These are phyloP conservation scores for Ptilonorhynchus violaceus DNA, from an alignment of 2,113 vertebrate genomes.

Conservation along the genomic window DNA sequence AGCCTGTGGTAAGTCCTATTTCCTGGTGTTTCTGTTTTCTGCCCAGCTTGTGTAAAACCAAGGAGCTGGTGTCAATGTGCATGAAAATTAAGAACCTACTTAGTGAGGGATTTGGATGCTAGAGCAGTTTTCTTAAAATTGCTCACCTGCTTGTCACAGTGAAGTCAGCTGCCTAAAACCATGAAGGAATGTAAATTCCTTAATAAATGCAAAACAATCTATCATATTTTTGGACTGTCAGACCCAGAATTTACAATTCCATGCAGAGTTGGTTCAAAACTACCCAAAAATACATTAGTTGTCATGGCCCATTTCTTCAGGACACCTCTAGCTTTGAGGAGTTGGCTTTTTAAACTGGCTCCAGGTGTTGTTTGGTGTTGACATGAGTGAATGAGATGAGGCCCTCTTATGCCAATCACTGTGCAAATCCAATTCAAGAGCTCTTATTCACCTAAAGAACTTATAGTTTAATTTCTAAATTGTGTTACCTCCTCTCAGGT, in stretches of 20 bases:
- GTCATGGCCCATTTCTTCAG: conserved; percentile 14
- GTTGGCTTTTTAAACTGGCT: neutral
- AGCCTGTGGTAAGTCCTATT: neutral
- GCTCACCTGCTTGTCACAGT: neutral
- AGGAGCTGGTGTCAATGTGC: neutral
- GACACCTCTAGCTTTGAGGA: neutral
- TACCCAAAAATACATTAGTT: neutral
- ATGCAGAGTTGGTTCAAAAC: conserved; percentile 17
- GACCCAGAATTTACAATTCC: neutral
- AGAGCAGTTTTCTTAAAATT: neutral
- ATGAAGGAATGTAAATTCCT: neutral
- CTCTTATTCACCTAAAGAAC: neutral
- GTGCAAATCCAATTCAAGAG: neutral
- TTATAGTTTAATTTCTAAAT: neutral
- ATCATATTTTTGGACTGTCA: conserved; percentile 39
- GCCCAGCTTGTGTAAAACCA: neutral
- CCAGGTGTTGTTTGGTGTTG: neutral
- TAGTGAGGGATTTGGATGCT: neutral
- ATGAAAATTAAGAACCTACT: neutral
- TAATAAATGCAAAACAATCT: neutral
- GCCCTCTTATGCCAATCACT: neutral
- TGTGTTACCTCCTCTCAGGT: neutral
- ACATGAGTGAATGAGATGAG: neutral
- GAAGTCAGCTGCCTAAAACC: neutral
- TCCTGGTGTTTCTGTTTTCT: neutral